Evolutionary conservation across 2,797 vertebrate species (phyloP).

Genomic region (Kryptopterus vitreolus): DNA sequence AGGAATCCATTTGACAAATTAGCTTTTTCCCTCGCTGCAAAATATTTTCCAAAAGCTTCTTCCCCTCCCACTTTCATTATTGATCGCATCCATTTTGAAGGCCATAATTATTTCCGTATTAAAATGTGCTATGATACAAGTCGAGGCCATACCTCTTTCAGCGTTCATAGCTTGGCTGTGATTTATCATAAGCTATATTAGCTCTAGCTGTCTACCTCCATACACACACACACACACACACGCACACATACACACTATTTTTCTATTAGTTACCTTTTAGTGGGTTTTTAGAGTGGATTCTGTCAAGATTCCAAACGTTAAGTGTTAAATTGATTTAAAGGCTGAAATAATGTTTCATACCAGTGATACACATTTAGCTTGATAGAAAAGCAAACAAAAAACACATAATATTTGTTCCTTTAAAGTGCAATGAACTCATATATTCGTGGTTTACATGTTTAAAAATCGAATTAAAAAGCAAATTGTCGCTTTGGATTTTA

Average conservation of each 20-base stretch:
- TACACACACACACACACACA: not conserved
- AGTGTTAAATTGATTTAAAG: conserved; percentile 11
- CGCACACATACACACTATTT: conserved; percentile 20
- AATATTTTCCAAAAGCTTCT: conserved; percentile 43
- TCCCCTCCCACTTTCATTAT: conserved; percentile 40
- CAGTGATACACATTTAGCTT: not conserved
- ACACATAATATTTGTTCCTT: not conserved
- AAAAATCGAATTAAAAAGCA: not conserved
- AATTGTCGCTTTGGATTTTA: no score
- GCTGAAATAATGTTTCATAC: conserved; percentile 10
- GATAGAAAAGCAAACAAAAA: not conserved
- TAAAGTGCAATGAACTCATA: not conserved
- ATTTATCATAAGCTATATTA: conserved; percentile 20
- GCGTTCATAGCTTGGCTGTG: conserved; percentile 19
- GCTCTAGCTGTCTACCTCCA: not conserved
- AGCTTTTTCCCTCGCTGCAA: conserved; percentile 40
- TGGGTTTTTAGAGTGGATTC: conserved; percentile 21
- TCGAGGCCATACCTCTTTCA: conserved; percentile 25
- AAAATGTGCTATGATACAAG: conserved; percentile 37
- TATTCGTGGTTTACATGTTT: not conserved
- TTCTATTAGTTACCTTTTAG: conserved; percentile 37
- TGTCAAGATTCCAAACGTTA: conserved; percentile 21
- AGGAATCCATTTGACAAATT: conserved; percentile 54
- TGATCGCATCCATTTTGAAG: conserved; percentile 45
- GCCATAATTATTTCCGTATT: conserved; percentile 50